phyloP scores from a whole-genome alignment of 2,888 invertebrate species.

The Troides oblongomaculatus region DNA sequence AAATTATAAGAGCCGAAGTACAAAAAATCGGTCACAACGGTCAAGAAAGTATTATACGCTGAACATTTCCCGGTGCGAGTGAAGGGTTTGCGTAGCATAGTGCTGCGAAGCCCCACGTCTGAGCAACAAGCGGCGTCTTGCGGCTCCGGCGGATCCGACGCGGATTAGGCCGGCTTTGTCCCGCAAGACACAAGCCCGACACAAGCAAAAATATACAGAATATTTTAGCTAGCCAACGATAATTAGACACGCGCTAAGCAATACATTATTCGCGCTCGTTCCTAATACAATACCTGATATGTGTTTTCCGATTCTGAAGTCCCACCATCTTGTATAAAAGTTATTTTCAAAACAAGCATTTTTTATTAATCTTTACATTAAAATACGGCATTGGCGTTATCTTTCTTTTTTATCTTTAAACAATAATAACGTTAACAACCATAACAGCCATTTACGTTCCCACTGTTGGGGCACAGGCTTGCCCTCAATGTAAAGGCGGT shows the following conservation, averaged over 20 bases:
- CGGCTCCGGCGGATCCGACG: slow-evolving; percentile 47
- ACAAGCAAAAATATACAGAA: slow-evolving; percentile 27
- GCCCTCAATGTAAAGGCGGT: too few species aligned
- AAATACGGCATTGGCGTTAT: too few species aligned
- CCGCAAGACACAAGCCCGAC: slow-evolving; percentile 43
- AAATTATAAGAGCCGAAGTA: background rate
- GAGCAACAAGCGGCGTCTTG: slow-evolving; percentile 72
- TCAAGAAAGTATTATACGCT: slow-evolving; percentile 22
- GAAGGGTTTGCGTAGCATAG: slow-evolving; percentile 29
- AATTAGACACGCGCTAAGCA: too few species aligned
- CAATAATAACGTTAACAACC: too few species aligned
- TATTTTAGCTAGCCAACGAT: slow-evolving; percentile 8
- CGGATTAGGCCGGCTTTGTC: slow-evolving; percentile 67
- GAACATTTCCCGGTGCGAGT: slow-evolving; percentile 14
- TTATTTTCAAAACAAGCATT: too few species aligned
- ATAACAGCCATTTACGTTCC: too few species aligned
- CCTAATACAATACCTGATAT: too few species aligned
- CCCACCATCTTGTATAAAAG: too few species aligned
- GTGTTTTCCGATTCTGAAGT: too few species aligned
- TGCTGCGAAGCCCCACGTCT: slow-evolving; percentile 57
- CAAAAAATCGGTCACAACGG: slow-evolving; percentile 10
- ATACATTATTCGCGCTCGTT: background rate
- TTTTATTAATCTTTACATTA: too few species aligned
- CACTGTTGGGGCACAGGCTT: too few species aligned
- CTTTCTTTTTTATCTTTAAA: too few species aligned